Percentiles rank a stretch among this genome's conserved stretches.
phyloP scores from a whole-genome alignment of 2,888 invertebrate genomes.

The Pachymerium ferrugineum region DNA sequence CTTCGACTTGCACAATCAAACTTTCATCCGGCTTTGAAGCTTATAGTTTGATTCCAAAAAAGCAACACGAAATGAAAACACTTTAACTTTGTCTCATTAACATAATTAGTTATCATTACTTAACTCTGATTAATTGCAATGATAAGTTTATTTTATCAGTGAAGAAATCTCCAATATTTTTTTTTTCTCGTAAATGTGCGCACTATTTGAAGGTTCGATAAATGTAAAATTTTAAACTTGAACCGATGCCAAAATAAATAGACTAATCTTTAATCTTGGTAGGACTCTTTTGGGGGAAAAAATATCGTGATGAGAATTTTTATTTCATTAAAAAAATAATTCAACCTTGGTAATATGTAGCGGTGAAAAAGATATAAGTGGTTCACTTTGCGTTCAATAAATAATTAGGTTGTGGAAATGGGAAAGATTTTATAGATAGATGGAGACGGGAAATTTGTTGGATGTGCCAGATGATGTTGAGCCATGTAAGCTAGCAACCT shows the following conservation, averaged over 20 bases:
- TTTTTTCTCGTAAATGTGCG: too few relatives aligned
- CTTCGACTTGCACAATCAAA: too few relatives aligned
- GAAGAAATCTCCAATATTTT: too few relatives aligned
- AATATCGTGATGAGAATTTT: background rate
- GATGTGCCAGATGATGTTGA: background rate
- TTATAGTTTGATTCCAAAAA: too few relatives aligned
- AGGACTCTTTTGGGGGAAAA: background rate
- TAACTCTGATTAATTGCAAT: too few relatives aligned
- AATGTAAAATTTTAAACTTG: background rate
- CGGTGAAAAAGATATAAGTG: background rate
- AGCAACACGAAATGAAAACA: too few relatives aligned
- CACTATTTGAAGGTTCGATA: background rate
- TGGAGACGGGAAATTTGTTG: background rate
- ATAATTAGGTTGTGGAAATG: background rate
- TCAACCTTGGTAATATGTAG: background rate
- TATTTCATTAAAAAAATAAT: constrained; percentile 14
- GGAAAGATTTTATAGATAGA: constrained; percentile 10
- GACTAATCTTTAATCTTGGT: background rate
- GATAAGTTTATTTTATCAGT: too few relatives aligned
- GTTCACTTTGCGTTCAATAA: background rate
- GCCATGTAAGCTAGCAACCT: background rate
- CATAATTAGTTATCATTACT: too few relatives aligned
- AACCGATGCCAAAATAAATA: background rate
- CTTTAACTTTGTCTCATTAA: too few relatives aligned
- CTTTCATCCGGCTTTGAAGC: too few relatives aligned